These are phyloP conservation scores for Nothocercus nigrocapillus DNA, from an alignment of 2,113 vertebrate genomes.

Conservation along the genomic window DNA sequence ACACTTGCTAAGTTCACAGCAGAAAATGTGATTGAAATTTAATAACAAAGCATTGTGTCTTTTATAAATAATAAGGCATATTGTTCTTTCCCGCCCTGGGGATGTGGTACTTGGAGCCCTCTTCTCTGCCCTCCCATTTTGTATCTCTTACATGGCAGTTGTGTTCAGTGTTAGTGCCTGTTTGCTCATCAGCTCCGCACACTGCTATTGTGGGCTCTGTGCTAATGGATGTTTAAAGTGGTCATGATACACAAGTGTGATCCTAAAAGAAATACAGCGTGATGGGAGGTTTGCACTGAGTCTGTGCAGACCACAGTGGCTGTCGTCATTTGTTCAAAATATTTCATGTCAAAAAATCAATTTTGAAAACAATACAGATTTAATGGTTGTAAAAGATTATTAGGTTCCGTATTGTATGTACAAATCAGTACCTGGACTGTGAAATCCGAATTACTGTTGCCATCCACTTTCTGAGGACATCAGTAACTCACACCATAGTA, in stretches of 20 bases:
- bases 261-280: not conserved
- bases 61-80: not conserved
- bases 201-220: not conserved
- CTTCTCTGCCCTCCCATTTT: not conserved
- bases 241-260: not conserved
- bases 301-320: not conserved
- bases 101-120: not conserved
- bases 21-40: not conserved
- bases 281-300: not conserved
- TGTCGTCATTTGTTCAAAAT: not conserved
- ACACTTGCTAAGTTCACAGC: not conserved
- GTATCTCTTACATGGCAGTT: not conserved
- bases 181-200: not conserved
- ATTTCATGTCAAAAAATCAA: not conserved
- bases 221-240: not conserved
- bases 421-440: rapidly evolving
- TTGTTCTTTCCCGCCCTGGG: not conserved
- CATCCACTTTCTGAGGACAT: not conserved
- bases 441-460: not conserved
- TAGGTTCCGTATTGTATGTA: not conserved
- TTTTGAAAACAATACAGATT: not conserved
- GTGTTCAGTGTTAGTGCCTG: not conserved
- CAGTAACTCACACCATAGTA: not conserved
- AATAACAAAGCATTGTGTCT: not conserved
- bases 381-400: not conserved